A percentile compares a stretch with the other conserved stretches of the same genome.
phyloP scores from a whole-genome alignment of 2,113 vertebrate genomes.

The Ictidomys tridecemlineatus region DNA sequence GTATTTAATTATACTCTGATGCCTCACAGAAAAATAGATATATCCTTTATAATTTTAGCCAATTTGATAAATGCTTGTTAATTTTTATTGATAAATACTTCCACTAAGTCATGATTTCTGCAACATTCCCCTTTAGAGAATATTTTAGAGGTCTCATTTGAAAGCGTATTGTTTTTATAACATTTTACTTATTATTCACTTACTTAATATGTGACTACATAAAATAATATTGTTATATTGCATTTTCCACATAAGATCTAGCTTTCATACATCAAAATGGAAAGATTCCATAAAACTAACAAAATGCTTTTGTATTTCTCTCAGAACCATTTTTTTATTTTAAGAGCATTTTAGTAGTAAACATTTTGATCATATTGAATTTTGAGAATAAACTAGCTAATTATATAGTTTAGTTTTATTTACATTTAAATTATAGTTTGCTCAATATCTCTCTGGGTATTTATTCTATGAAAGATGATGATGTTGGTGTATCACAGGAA shows the following conservation, averaged over 20 bases:
- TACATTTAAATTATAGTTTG: slow-evolving; percentile 26
- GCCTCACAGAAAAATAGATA: background rate
- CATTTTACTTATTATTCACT: background rate
- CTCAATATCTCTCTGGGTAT: background rate
- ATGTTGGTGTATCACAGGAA: background rate
- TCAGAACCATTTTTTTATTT: background rate
- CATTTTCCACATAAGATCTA: background rate
- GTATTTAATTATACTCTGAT: background rate
- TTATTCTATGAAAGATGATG: slow-evolving; percentile 25
- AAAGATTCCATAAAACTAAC: background rate
- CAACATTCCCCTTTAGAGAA: background rate
- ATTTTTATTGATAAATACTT: slow-evolving; percentile 4
- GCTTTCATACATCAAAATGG: background rate
- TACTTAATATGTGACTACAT: background rate
- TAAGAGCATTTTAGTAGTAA: background rate
- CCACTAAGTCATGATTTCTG: background rate
- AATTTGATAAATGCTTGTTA: background rate
- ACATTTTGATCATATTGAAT: background rate
- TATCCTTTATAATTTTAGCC: background rate
- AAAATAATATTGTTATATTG: background rate
- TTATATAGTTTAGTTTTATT: slow-evolving; percentile 33
- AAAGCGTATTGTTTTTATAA: background rate
- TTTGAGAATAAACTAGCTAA: background rate
- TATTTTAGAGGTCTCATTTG: background rate
- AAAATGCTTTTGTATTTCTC: background rate